Conservation (phyloP, 2,113 vertebrate genomes). For the Taxidea taxus region DNA sequence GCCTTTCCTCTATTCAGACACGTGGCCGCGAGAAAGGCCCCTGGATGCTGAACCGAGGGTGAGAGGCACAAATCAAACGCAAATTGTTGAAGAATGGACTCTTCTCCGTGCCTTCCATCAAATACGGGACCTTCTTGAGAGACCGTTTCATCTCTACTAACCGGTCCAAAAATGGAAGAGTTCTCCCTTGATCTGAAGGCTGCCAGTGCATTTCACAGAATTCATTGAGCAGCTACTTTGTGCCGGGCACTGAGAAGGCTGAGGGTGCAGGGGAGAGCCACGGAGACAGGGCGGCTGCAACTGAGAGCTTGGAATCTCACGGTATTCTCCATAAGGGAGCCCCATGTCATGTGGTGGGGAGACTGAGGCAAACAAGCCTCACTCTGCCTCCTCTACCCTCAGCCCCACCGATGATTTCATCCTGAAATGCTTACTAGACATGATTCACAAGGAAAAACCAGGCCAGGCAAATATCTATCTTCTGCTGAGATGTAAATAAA, state of each 20-base stretch:
- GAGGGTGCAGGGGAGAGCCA: not conserved
- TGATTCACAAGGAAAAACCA: not conserved
- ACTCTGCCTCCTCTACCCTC: not conserved
- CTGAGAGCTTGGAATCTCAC: fast-evolving
- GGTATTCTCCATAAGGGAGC: fast-evolving
- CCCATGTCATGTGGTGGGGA: fast-evolving
- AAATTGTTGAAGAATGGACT: not conserved
- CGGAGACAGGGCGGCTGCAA: fast-evolving
- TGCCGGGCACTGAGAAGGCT: not conserved
- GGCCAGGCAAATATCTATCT: not conserved
- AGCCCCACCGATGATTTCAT: not conserved
- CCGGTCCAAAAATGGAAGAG: not conserved
- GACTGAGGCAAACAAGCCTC: not conserved
- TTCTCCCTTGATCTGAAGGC: not conserved
- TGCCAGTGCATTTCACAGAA: not conserved
- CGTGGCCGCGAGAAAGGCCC: not conserved
- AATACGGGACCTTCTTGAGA: not conserved
- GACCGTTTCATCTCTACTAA: not conserved
- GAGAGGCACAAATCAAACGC: not conserved
- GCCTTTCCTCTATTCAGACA: too few relatives aligned
- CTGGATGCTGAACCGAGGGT: not conserved
- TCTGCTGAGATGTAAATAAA: not conserved
- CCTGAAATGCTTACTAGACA: not conserved
- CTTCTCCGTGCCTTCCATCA: not conserved
- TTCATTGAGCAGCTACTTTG: not conserved